A percentile compares a stretch with the other conserved stretches of the same genome.
Conservation (phyloP, 2,113 vertebrate species). For the Xiphophorus hellerii region DNA sequence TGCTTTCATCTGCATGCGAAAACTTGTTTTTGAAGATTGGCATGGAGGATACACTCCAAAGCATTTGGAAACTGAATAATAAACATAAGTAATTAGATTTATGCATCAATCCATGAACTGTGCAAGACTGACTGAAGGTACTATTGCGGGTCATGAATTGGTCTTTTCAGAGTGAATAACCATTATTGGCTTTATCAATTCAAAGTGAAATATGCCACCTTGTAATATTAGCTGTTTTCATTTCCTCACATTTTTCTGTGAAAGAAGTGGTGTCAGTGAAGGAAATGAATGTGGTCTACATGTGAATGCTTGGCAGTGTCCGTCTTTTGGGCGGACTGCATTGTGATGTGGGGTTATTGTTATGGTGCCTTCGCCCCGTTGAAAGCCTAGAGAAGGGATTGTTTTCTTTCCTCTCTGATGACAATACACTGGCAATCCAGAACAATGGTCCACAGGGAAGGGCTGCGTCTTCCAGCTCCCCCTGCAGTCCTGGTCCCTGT, state of each 20-base stretch:
- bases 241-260: slow-evolving; percentile 7
- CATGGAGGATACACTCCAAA: slow-evolving; percentile 12
- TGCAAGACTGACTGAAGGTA: slow-evolving; percentile 23
- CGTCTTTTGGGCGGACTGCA: slow-evolving; percentile 26
- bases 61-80: slow-evolving; percentile 45
- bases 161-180: background rate
- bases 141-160: background rate
- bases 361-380: slow-evolving; percentile 44
- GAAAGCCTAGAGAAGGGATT: slow-evolving; percentile 14
- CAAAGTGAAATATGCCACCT: too few relatives aligned
- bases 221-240: background rate
- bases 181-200: background rate
- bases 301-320: slow-evolving; percentile 38
- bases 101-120: slow-evolving; percentile 27
- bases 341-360: slow-evolving; percentile 56
- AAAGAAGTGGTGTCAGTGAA: slow-evolving; percentile 11
- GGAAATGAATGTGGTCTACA: slow-evolving; percentile 26
- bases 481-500: slow-evolving; percentile 45
- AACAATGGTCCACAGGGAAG: slow-evolving; percentile 56
- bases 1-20: slow-evolving; percentile 14
- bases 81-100: slow-evolving; percentile 42
- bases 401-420: slow-evolving; percentile 17
- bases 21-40: slow-evolving; percentile 18
- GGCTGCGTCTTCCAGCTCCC: slow-evolving; percentile 39
- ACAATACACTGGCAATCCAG: slow-evolving; percentile 54